These are phyloP conservation scores for Acleris literana DNA, from an alignment of 2,888 invertebrate genomes.

Conservation along the genomic window DNA sequence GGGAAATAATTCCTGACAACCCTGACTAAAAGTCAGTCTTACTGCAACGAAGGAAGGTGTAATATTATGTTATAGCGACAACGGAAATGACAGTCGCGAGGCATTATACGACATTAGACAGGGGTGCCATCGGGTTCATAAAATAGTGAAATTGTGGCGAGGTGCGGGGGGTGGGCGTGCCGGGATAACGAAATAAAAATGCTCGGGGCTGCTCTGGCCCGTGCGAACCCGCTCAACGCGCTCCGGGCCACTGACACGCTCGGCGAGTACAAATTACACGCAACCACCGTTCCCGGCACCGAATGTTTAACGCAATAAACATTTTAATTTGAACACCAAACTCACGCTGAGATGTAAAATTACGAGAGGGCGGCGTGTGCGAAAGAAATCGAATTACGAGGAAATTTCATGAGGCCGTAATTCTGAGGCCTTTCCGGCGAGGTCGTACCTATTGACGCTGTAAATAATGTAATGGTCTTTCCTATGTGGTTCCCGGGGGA, in stretches of 20 bases:
- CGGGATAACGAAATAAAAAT: slow-evolving; percentile 79
- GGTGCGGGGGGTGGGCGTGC: slow-evolving; percentile 54
- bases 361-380: slow-evolving; percentile 69
- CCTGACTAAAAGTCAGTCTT: slow-evolving; percentile 55
- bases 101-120: slow-evolving; percentile 74
- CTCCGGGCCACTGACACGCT: too few relatives aligned
- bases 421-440: slow-evolving; percentile 37
- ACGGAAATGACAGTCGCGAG: slow-evolving; percentile 74
- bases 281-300: too few relatives aligned
- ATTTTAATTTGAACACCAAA: slow-evolving; percentile 82
- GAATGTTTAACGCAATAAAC: slow-evolving; percentile 79
- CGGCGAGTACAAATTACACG: too few relatives aligned
- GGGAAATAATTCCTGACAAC: slow-evolving; percentile 47
- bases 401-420: slow-evolving; percentile 61
- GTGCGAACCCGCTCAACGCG: slow-evolving; percentile 65
- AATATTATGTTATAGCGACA: slow-evolving; percentile 41
- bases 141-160: slow-evolving; percentile 67
- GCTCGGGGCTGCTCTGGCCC: slow-evolving; percentile 66
- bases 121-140: slow-evolving; percentile 71
- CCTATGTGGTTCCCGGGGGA: slow-evolving; percentile 14
- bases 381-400: slow-evolving; percentile 72
- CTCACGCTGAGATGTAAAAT: slow-evolving; percentile 81
- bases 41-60: slow-evolving; percentile 51
- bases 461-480: slow-evolving; percentile 23
- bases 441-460: slow-evolving; percentile 18